These are phyloP conservation scores for Penelope pileata DNA, from an alignment of 2,113 vertebrate species.

Conservation along the genomic window DNA sequence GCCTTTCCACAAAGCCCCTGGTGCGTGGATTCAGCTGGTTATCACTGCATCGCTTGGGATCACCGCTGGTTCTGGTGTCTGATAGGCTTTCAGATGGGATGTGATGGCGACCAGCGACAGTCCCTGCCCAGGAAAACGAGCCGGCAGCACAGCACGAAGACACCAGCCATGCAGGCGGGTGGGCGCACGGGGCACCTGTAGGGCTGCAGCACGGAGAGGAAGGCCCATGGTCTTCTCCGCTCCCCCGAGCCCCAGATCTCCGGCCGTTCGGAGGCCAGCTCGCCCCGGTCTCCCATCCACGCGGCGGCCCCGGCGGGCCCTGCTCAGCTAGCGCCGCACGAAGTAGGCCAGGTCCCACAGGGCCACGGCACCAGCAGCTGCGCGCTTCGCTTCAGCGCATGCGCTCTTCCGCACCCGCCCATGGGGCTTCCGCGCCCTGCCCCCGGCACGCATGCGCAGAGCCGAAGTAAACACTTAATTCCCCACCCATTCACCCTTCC, in stretches of 20 bases:
- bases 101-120: not conserved
- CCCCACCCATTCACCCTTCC: not conserved
- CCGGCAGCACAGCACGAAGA: no score
- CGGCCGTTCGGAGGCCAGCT: not conserved
- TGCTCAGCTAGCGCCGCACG: accelerated
- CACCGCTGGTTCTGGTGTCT: not conserved
- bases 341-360: not conserved
- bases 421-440: not conserved
- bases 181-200: not conserved
- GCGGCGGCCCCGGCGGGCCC: accelerated
- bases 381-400: accelerated
- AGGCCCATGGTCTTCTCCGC: not conserved
- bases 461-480: not conserved
- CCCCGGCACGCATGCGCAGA: not conserved
- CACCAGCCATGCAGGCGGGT: no score
- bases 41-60: not conserved
- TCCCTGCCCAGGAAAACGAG: not conserved
- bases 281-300: not conserved
- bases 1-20: not conserved
- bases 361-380: accelerated
- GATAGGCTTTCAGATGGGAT: not conserved
- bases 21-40: not conserved
- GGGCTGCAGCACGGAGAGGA: not conserved
- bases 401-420: not conserved
- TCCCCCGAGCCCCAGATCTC: not conserved